A percentile compares a stretch with the other conserved stretches of the same genome.
These are phyloP conservation scores for Helleia helle DNA, from an alignment of 2,888 invertebrate genomes.

Conservation along the genomic window DNA sequence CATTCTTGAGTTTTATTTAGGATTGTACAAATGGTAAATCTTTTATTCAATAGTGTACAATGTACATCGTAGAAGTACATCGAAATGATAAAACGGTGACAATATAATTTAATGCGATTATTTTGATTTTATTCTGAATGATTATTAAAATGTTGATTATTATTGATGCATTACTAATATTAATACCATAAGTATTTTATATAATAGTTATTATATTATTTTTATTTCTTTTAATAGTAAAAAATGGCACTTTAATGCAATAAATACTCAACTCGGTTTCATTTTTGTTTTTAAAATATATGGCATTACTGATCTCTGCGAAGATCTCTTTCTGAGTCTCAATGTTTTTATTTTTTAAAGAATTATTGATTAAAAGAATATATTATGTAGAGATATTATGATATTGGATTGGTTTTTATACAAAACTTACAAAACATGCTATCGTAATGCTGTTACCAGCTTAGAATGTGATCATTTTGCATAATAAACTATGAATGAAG, in stretches of 20 bases:
- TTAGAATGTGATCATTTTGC: background rate
- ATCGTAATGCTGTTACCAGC: background rate
- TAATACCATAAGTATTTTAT: background rate
- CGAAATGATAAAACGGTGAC: constrained; percentile 2
- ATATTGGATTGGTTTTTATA: too few species aligned
- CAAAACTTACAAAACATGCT: too few species aligned
- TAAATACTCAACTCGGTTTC: too few species aligned
- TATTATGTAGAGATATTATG: too few species aligned
- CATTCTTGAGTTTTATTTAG: too few species aligned
- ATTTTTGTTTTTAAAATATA: too few species aligned
- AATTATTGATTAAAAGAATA: background rate
- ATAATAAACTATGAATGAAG: background rate
- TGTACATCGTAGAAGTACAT: background rate
- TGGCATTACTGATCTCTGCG: background rate
- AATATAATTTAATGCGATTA: background rate
- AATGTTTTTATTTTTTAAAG: background rate
- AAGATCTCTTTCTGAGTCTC: background rate
- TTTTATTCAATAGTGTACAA: too few species aligned
- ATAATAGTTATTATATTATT: too few species aligned
- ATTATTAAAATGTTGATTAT: background rate
- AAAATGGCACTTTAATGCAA: too few species aligned
- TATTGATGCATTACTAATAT: background rate
- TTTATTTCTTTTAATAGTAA: too few species aligned
- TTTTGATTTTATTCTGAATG: background rate
- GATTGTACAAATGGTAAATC: too few species aligned